Evolutionary conservation across 2,797 vertebrate genomes (phyloP), one percentile per base, ranked within the genome.

Genomic region (Coluber constrictor): DNA sequence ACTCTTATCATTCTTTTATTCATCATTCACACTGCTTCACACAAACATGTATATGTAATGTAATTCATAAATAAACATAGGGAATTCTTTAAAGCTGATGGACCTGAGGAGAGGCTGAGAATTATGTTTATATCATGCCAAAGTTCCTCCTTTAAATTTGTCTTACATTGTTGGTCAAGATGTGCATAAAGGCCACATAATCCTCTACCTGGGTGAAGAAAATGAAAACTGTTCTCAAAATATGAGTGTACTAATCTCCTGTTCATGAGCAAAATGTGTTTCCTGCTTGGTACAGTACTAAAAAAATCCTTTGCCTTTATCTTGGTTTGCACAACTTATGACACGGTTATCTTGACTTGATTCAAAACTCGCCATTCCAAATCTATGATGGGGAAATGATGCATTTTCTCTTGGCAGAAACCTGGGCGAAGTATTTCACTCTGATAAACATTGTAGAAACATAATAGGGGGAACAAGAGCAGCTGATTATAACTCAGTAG

Each of bases 291-390:
- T 59, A 47, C 56, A 83, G n/a, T 79, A 13, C 43, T 27, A 51
- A 3, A 60, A 87, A 32, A 87, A 90, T 43, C 20, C 25, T 88
- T 91, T 56, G 93, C 29, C 23, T 63, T 88, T 86, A 37, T 66
- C 23, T 60, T 92, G 86, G 11, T 94, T 90, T 86, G 57, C 20
- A 63, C 27, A 55, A 91, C 54, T 66, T 63, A 27, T 94, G 91
- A 83, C 54, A 43, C 9, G 25, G 20, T 89, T 86, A 29, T 89
- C 66, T 63, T 66, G 51, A 59, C 37, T 90, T 63, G 23, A 27
- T 66, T 92, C 70, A 86, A 66, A 89, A 90, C 74, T 94, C 29
- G 25, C 70, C n/a, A 91, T 92, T 23, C 57, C 54, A 88, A 92
- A 32, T 1, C 11, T 51, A 86, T 86, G 66, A 89, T 61, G 37